These are phyloP conservation scores for Alfaro cultratus DNA, from an alignment of 2,797 vertebrate species.

Conservation along the genomic window DNA sequence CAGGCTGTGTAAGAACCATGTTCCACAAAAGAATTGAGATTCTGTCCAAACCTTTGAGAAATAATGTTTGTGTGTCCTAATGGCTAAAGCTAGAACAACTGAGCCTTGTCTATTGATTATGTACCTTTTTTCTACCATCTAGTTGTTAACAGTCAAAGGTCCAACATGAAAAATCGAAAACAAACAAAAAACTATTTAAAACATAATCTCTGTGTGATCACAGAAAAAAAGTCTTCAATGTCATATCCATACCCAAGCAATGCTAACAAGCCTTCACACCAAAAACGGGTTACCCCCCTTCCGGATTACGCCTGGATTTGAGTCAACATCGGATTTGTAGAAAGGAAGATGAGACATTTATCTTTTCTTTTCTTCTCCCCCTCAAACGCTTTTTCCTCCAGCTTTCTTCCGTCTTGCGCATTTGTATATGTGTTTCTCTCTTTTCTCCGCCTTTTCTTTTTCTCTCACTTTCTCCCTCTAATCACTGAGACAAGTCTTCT, in stretches of 20 bases:
- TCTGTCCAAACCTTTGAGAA: not conserved
- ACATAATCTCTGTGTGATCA: conserved; percentile 27
- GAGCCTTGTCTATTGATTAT: not conserved
- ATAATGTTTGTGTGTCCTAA: not conserved
- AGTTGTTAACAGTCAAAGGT: not conserved
- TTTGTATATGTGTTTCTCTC: conserved; percentile 46
- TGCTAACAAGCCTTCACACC: conserved; percentile 76
- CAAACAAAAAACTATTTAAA: conserved; percentile 40
- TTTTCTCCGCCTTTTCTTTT: conserved; percentile 39
- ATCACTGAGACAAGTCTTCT: conserved; percentile 68
- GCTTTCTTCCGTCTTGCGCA: conserved; percentile 59
- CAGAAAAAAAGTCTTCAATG: conserved; percentile 47
- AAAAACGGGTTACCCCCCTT: conserved; percentile 52
- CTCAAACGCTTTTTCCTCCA: conserved; percentile 48
- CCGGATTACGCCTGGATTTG: conserved; percentile 81
- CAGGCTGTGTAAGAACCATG: not conserved
- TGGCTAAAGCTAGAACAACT: not conserved
- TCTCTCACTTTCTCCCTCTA: conserved; percentile 52
- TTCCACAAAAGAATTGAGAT: not conserved
- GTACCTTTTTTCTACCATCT: not conserved
- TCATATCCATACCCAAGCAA: conserved; percentile 45
- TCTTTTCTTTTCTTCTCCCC: conserved; percentile 44
- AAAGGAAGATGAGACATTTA: conserved; percentile 75
- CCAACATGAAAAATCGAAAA: not conserved
- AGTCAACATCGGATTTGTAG: conserved; percentile 76